Evolutionary conservation across 1,140 invertebrate species (phyloP).

Genomic region (Cyclina sinensis): DNA sequence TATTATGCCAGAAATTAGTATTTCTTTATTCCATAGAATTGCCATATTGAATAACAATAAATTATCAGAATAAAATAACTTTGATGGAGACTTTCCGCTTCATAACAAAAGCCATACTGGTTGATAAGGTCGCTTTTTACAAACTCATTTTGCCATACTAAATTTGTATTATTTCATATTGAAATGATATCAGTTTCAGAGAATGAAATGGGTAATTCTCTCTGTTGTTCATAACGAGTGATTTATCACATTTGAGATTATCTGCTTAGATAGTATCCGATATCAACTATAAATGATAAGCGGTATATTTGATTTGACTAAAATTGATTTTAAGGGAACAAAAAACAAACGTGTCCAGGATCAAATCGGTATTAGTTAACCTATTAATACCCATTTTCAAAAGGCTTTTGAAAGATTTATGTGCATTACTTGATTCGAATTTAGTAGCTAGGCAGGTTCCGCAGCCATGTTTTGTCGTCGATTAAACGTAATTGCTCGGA

Average conservation of each 20-base stretch:
- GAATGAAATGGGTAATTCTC: constrained; percentile 32
- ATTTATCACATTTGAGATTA: constrained; percentile 24
- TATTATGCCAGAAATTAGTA: background rate
- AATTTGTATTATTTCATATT: constrained; percentile 62
- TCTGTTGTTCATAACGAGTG: constrained; percentile 22
- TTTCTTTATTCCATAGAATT: background rate
- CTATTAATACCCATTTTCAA: constrained; percentile 21
- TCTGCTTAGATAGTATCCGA: constrained; percentile 24
- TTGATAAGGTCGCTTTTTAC: constrained; percentile 17
- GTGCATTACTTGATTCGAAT: constrained; percentile 27
- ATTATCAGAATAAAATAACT: constrained; percentile 48
- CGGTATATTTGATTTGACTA: constrained; percentile 20
- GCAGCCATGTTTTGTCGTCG: background rate
- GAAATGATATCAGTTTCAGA: constrained; percentile 62
- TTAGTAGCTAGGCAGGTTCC: background rate
- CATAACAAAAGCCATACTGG: background rate
- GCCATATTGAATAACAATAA: constrained; percentile 61
- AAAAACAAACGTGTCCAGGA: constrained; percentile 9
- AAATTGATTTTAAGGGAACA: constrained; percentile 43
- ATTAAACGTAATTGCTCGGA: background rate
- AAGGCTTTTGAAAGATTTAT: constrained; percentile 28
- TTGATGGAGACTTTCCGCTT: constrained; percentile 20
- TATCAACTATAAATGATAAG: constrained; percentile 58
- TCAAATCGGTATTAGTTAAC: constrained; percentile 26
- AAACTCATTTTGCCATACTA: constrained; percentile 44